These are phyloP conservation scores for Drosophila paulistorum DNA, from an alignment of 1,140 invertebrate genomes.

Conservation along the genomic window DNA sequence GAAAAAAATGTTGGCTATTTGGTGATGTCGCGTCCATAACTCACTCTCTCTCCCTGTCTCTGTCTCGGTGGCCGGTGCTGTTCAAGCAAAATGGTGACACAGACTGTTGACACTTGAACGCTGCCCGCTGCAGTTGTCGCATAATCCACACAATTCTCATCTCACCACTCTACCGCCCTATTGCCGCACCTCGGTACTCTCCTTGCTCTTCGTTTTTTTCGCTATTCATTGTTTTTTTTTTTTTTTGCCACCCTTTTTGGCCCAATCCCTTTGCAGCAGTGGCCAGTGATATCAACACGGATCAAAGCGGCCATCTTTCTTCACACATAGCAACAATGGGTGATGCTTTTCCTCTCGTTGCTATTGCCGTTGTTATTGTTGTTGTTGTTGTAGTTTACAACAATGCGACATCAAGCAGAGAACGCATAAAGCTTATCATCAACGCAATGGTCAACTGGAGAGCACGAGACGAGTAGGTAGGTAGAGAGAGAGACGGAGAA, in stretches of 20 bases:
- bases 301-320: constrained; percentile 80
- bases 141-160: constrained; percentile 69
- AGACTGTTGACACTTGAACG: constrained; percentile 62
- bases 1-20: constrained; percentile 44
- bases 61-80: not conserved
- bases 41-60: not conserved
- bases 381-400: constrained; percentile 51
- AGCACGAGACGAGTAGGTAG: not conserved
- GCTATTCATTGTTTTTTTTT: constrained; percentile 24
- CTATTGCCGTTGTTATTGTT: constrained; percentile 42
- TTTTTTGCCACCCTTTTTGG: constrained; percentile 20
- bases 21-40: constrained; percentile 14
- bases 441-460: constrained; percentile 63
- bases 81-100: constrained; percentile 25
- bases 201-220: not conserved
- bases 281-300: constrained; percentile 72
- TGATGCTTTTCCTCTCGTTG: constrained; percentile 26
- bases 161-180: constrained; percentile 5
- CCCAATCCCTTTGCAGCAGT: constrained; percentile 49
- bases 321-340: constrained; percentile 35
- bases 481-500: constrained; percentile 21
- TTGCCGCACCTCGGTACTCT: not conserved
- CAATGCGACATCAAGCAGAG: constrained; percentile 70
- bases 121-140: constrained; percentile 73
- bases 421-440: constrained; percentile 79